Evolutionary conservation across 2,888 invertebrate species (phyloP).

Genomic region (Parnassius mnemosyne): DNA sequence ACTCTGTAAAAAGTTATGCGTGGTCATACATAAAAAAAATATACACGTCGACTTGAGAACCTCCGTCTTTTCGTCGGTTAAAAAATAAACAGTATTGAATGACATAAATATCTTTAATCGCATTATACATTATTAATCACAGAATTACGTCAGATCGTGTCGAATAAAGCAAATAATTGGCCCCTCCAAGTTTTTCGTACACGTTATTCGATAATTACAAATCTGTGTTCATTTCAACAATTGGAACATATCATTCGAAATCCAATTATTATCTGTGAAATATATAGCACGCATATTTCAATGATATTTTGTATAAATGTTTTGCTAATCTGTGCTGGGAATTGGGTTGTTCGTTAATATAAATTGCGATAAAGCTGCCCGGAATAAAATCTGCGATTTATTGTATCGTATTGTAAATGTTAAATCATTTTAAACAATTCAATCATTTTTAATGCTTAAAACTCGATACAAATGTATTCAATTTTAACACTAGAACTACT

Average conservation of each 20-base stretch:
- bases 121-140: background rate
- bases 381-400: too few relatives aligned
- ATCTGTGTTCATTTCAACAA: conserved; percentile 4
- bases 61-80: too few relatives aligned
- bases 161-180: conserved; percentile 1
- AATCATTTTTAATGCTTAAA: too few relatives aligned
- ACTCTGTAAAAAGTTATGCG: too few relatives aligned
- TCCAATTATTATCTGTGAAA: conserved; percentile 13
- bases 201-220: conserved; percentile 22
- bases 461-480: too few relatives aligned
- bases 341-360: conserved; percentile 5
- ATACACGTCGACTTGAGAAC: too few relatives aligned
- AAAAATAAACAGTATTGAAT: too few relatives aligned
- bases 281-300: conserved; percentile 13
- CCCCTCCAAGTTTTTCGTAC: conserved; percentile 4
- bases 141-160: background rate
- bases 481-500: too few relatives aligned
- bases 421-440: too few relatives aligned
- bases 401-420: too few relatives aligned
- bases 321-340: conserved; percentile 6
- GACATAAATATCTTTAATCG: too few relatives aligned
- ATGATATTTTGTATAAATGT: conserved; percentile 15
- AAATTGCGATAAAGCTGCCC: conserved; percentile 5
- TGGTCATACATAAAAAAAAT: too few relatives aligned
- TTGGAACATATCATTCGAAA: conserved; percentile 1